Base-by-base conservation (phyloP, 2,888 invertebrate species). In the Marronus borbonicus region DNA sequence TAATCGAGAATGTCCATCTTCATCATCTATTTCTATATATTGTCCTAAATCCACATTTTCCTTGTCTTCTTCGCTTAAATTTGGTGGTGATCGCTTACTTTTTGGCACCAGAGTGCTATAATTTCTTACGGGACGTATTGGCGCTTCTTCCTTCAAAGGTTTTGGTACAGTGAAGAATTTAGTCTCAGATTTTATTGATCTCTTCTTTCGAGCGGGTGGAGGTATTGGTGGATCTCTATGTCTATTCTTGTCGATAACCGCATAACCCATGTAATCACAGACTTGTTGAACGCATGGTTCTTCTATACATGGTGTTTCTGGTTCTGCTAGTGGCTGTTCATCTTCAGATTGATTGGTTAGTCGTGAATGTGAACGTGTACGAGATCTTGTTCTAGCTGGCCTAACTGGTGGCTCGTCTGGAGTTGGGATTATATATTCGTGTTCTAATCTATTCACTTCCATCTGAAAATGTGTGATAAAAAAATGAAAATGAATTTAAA, bases 101-200 rank as follows among this genome's bases (percentile, higher is more conserved):
- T 92, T 92, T 4, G 92, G 90, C n/a, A 90, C 90, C 36, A 93
- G 85, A 5, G 92, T 92, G 83, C 92, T 92, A 84, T 92, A 92
- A 82, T 92, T 92, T 76, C 92, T 86, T 66, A 88, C 84, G 0
- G 93, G 93, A 58, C 93, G 88, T 60, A 89, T 89, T 0, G 95
- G 93, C 8, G 90, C 85, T 81, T 89, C 90, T 50, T 86, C 87
- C 66, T 87, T 86, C 44, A 86, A 84, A 4, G 87, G 85, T 82
- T 90, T 89, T 8, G 93, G 92, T 65, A 94, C 91, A 0, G 95
- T 95, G 65, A 93, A 93, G 85, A 94, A 95, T 87, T 94, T 91
- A 82, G 92, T 88, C 82, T 91, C 92, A 1, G 86, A 87, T 31
- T 80, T 81, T 14, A 78, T 81, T 14, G 80, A 62, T 4, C 81